phyloP scores from a whole-genome alignment of 2,888 invertebrate species.

The Leuctra nigra region DNA sequence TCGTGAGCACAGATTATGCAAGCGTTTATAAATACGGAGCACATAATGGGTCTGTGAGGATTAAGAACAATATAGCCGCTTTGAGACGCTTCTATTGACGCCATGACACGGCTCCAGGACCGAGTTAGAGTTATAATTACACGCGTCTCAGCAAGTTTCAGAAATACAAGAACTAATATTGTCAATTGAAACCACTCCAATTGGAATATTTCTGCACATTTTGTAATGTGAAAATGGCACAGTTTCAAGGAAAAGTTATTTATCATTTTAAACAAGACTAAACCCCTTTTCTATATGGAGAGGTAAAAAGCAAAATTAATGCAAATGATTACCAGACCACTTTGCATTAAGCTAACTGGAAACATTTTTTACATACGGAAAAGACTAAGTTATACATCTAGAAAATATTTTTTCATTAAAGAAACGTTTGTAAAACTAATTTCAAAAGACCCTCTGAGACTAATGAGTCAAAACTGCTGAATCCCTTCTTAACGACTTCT shows the following conservation, averaged over 20 bases:
- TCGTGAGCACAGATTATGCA: neutral
- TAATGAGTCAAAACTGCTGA: no score
- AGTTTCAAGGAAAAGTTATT: no score
- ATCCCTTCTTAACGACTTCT: no score
- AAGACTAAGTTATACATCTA: neutral
- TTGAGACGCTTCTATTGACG: neutral
- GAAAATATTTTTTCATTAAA: neutral
- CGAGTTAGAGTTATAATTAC: no score
- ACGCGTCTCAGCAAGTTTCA: no score
- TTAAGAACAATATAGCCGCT: conserved; percentile 2
- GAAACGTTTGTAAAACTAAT: neutral
- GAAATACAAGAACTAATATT: no score
- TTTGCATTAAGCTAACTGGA: neutral
- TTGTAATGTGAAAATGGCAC: no score
- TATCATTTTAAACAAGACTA: no score
- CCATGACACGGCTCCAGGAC: no score
- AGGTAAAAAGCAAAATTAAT: neutral
- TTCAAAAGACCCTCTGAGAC: neutral
- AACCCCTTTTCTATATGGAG: neutral
- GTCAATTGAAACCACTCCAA: no score
- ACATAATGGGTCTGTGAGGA: conserved; percentile 1
- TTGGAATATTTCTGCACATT: no score
- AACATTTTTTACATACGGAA: neutral
- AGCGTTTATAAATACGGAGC: neutral
- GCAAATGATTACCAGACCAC: neutral